Evolutionary conservation across 2,113 vertebrate species (phyloP), one percentile per base, ranked within the genome.

Genomic region (Leptocoma aspasia): DNA sequence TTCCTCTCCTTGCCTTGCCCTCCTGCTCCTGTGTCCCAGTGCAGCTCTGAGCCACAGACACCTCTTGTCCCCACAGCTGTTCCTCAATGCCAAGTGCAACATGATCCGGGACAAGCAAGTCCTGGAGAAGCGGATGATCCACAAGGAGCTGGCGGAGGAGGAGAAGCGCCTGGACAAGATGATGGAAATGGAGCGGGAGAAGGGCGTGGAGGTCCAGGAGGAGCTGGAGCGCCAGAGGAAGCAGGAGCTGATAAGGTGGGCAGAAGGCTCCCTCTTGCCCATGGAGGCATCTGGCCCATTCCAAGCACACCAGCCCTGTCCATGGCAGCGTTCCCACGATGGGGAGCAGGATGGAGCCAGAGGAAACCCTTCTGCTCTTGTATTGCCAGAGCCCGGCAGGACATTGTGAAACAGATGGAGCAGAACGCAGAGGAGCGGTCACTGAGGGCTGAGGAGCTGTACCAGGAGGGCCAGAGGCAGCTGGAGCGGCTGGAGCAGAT

Each of bases 271-370:
- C 54, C 45, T 52, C 45, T 44, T 31, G 4, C 26, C 56, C 45
- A 6, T 5, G 45, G 31, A 44, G 37, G 20, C 54, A 8, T 15
- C 37, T 3, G 2, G 33, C 31, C 47, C 39, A 2, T 63, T 27
- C 17, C 68, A 26, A 1, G 21, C 68, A 33, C 81, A 27, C 8
- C 66, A 14, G 31, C 17, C 39, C 27, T 4, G 33, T 7, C 68
- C 57, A 0, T 21, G 47, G 9, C 68, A 39, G 57, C 14, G 1
- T 39, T 39, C 3, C 33, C 22, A 26, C 0, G 0, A 7, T 27
- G 49, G 68, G 49, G 33, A 72, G 49, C 33, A 37, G 57, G 39
- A 39, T 2, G 4, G 9, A 15, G 22, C 49, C 2, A 1, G 18
- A 45, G 59, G 59, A 42, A 47, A 18, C 11, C 33, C 14, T 64